Percentiles rank a stretch among this genome's conserved stretches.
phyloP scores from a whole-genome alignment of 2,888 invertebrate genomes.

The Dasysyrphus tricinctus region DNA sequence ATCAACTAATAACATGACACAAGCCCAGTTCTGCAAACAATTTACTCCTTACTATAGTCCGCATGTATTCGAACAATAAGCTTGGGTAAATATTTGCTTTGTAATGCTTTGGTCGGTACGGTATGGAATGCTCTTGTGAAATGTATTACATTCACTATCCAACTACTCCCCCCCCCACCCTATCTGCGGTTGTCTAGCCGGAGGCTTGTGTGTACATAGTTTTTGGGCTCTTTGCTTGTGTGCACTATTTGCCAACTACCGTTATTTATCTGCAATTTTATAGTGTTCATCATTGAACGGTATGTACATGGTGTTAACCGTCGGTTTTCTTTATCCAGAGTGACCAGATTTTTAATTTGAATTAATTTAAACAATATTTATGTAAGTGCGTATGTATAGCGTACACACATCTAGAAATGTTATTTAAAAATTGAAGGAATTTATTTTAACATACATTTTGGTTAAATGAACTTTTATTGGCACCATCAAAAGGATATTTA shows the following conservation, averaged over 20 bases:
- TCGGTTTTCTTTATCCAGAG: background rate
- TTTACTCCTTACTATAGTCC: constrained; percentile 35
- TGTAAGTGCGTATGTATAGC: no score
- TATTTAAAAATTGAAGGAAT: no score
- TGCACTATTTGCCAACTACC: constrained; percentile 27
- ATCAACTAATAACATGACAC: constrained; percentile 60
- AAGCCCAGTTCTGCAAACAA: constrained; percentile 55
- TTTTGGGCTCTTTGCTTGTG: constrained; percentile 34
- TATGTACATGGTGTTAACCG: background rate
- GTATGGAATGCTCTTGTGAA: constrained; percentile 19
- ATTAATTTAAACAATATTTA: no score
- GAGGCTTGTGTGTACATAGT: constrained; percentile 12
- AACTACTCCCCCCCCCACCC: background rate
- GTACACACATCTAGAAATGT: no score
- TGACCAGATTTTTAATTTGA: background rate
- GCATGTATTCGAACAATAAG: constrained; percentile 37
- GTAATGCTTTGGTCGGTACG: constrained; percentile 48
- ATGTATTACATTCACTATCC: background rate
- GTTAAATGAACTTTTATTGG: no score
- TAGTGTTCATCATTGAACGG: constrained; percentile 33
- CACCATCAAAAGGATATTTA: no score
- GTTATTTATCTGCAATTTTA: constrained; percentile 37
- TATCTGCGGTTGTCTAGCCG: constrained; percentile 20
- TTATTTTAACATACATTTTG: no score
- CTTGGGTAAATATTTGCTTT: constrained; percentile 59